Percentiles rank a stretch among this genome's conserved stretches.
phyloP scores from a whole-genome alignment of 2,797 vertebrate species.

The Antrozous pallidus region DNA sequence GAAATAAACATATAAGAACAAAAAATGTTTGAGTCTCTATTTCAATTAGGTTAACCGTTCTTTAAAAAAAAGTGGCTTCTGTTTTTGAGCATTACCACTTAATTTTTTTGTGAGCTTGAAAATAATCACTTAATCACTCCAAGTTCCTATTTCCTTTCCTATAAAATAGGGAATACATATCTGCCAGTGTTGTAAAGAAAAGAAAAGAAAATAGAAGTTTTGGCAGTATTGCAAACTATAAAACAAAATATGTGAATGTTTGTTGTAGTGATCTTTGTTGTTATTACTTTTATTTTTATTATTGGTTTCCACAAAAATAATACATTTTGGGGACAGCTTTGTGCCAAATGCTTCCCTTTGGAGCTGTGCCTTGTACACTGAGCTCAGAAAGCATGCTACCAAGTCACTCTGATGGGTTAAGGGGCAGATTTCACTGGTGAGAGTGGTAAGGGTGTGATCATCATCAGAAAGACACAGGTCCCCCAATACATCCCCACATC shows the following conservation, averaged over 20 bases:
- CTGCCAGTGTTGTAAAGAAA: neutral
- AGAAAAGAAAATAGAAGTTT: neutral
- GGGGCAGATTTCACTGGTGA: neutral
- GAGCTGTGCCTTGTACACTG: neutral
- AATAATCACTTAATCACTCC: neutral
- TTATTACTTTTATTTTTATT: neutral
- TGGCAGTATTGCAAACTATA: neutral
- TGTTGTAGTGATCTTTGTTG: neutral
- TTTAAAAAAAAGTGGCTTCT: neutral
- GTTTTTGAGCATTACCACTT: neutral
- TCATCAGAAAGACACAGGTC: neutral
- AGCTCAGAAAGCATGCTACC: neutral
- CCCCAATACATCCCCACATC: neutral
- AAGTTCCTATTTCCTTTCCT: neutral
- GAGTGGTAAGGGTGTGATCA: neutral
- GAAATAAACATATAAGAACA: no score
- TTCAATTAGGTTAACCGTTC: no score
- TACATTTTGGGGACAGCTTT: neutral
- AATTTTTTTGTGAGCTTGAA: neutral
- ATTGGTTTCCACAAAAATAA: neutral
- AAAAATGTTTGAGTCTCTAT: no score
- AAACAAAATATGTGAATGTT: neutral
- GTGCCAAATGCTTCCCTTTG: neutral
- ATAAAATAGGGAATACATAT: neutral
- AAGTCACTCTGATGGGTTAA: neutral